These are phyloP conservation scores for Leptinotarsa peninsularis DNA, from an alignment of 2,888 invertebrate species.

Conservation along the genomic window DNA sequence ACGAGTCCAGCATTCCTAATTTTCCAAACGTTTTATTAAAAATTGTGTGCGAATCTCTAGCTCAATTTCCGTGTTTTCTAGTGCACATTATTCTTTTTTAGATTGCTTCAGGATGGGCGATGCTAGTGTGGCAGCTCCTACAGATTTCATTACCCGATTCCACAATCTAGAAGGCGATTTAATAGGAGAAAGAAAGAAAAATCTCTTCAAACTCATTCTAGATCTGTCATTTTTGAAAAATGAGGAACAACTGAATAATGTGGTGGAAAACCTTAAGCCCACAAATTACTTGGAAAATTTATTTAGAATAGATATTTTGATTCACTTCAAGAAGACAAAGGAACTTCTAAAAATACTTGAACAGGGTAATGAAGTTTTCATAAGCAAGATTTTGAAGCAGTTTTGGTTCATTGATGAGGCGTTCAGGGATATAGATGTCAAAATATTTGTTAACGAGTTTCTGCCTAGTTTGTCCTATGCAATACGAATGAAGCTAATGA, in stretches of 20 bases:
- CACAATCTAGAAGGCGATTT: conserved; percentile 46
- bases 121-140: background rate
- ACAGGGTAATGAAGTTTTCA: conserved; percentile 50
- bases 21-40: too few relatives aligned
- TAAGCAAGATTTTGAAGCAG: conserved; percentile 51
- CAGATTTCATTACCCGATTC: conserved; percentile 45
- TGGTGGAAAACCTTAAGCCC: conserved; percentile 43
- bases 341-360: conserved; percentile 47
- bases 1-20: too few relatives aligned
- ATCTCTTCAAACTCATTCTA: conserved; percentile 46
- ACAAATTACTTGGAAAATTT: conserved; percentile 50
- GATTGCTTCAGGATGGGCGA: background rate
- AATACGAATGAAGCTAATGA: conserved; percentile 50
- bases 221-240: conserved; percentile 25
- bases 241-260: conserved; percentile 32
- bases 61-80: too few relatives aligned
- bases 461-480: conserved; percentile 50
- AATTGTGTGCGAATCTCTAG: too few relatives aligned
- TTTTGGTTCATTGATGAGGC: conserved; percentile 51
- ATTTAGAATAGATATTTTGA: conserved; percentile 50
- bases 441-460: conserved; percentile 48
- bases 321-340: conserved; percentile 46
- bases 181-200: conserved; percentile 45
- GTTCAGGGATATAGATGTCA: conserved; percentile 41
- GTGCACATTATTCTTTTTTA: too few relatives aligned